Evolutionary conservation across 1,140 invertebrate species (phyloP).

Genomic region (Drosophila tani): DNA sequence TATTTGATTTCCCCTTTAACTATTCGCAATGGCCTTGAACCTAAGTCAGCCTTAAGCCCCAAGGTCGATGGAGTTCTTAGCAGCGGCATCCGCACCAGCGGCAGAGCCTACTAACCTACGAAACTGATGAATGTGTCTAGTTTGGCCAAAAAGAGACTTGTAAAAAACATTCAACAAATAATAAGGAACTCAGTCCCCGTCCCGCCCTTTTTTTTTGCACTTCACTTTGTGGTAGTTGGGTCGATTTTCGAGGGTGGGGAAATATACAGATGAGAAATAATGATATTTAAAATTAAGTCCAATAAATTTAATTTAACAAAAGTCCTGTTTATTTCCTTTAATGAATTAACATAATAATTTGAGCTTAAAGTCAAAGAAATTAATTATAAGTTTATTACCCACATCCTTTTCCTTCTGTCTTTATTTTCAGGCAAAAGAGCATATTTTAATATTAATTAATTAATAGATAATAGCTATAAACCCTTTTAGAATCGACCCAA

Average conservation of each 20-base stretch:
- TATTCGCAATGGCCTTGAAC: conserved; percentile 58
- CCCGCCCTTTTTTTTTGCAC: neutral
- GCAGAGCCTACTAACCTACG: conserved; percentile 57
- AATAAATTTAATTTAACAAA: no score
- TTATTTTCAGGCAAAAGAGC: neutral
- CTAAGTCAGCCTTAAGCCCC: conserved; percentile 2
- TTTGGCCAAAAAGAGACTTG: conserved; percentile 21
- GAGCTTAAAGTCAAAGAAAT: no score
- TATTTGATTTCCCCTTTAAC: conserved; percentile 31
- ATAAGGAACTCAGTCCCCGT: conserved; percentile 3
- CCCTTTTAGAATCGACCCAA: neutral
- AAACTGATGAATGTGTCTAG: conserved; percentile 73
- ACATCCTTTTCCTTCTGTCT: neutral
- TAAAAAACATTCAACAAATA: neutral
- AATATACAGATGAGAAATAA: neutral
- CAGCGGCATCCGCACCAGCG: conserved; percentile 26
- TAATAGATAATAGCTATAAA: no score
- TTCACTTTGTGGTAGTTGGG: conserved; percentile 6
- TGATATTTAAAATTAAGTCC: neutral
- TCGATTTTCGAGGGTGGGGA: conserved; percentile 1
- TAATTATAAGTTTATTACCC: neutral
- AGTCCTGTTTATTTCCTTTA: no score
- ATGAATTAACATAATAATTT: no score
- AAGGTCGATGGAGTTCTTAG: conserved; percentile 22
- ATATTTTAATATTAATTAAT: no score